Base-by-base conservation (phyloP, 92 coral and sea anemone genomes). In the Actinernus sp. region DNA sequence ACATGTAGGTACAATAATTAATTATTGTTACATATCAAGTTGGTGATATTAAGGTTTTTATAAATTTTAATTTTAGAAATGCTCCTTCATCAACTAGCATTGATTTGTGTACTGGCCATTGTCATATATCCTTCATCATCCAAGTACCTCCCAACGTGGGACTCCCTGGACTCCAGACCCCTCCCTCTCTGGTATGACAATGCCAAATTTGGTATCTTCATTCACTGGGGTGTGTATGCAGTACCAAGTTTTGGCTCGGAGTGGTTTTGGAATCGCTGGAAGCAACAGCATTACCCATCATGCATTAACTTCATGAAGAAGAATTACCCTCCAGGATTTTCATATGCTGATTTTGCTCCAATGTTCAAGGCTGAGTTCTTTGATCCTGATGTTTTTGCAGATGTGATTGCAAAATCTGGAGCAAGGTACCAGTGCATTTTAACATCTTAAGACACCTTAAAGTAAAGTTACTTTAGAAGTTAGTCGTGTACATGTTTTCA, bases 271-370 rank as follows among this genome's bases (percentile, higher is more conserved):
- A 47, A 86, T 30, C 60, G 23, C 74, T 90, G 97, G 97, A 57
- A 81, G 21, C 48, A 55, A 26, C 77, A 68, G 2, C n/a, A n/a
- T n/a, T 57, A 61, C 18, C 84, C 87, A 19, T 31, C 41, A 12
- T 84, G 71, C 61, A 81, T 80, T 30, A 61, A 85, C 19, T 92
- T 92, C 58, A 89, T 88, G 98, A 76, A 88, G 58, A 64, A 92
- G 38, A 92, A 88, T 47, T 92, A 92, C 49, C 92, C 84, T 18
- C 98, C 98, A n/a, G 90, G 72, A 7, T 93, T 89, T 53, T 62
- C 76, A 2, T 93, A 93, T 63, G 86, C 91, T n/a, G 98, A 93
- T 57, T 94, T 94, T 87, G 98, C 77, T 0, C 97, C 98, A 11
- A 90, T 94, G 97, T 90, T 94, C 49, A 81, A 57, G 21, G 98